A percentile compares a stretch with the other conserved stretches of the same genome.
These are phyloP conservation scores for Melanotaenia trifasciata DNA, from an alignment of 2,797 vertebrate species.

Conservation along the genomic window DNA sequence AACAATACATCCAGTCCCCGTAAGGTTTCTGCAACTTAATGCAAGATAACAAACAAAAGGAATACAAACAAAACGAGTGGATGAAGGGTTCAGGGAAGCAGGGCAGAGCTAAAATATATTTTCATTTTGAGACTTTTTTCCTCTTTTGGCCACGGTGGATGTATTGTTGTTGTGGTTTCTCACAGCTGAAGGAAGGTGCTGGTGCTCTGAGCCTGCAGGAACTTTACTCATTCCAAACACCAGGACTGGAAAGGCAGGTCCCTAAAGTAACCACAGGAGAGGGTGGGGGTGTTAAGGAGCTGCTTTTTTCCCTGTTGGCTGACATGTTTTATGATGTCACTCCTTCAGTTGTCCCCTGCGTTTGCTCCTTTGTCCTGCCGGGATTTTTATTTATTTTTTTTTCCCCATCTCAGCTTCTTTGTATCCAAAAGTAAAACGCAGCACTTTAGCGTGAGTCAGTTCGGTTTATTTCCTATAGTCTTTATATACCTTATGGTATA, in stretches of 20 bases:
- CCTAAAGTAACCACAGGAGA: conserved; percentile 82
- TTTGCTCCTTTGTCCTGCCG: conserved; percentile 51
- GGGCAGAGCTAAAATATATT: conserved; percentile 81
- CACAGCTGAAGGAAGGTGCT: conserved; percentile 83
- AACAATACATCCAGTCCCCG: conserved; percentile 86
- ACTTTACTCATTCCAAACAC: conserved; percentile 75
- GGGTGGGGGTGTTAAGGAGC: conserved; percentile 69
- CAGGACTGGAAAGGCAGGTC: conserved; percentile 84
- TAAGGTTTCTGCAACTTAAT: conserved; percentile 77
- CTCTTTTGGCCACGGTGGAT: conserved; percentile 73
- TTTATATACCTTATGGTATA: conserved; percentile 60
- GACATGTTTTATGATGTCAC: conserved; percentile 41
- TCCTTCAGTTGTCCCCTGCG: conserved; percentile 52
- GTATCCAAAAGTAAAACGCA: conserved; percentile 81
- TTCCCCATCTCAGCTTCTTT: conserved; percentile 68
- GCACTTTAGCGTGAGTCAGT: conserved; percentile 86
- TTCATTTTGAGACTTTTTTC: conserved; percentile 65
- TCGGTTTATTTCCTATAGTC: conserved; percentile 72
- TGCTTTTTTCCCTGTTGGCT: conserved; percentile 37
- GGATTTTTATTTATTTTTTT: conserved; percentile 5
- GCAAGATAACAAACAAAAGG: conserved; percentile 74
- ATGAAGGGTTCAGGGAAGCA: conserved; percentile 35
- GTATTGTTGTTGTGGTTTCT: conserved; percentile 77
- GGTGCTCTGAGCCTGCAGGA: conserved; percentile 79
- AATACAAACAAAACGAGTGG: conserved; percentile 67